A percentile compares a stretch with the other conserved stretches of the same genome.
phyloP scores from a whole-genome alignment of 1,140 invertebrate species.

The Chironomus tepperi region DNA sequence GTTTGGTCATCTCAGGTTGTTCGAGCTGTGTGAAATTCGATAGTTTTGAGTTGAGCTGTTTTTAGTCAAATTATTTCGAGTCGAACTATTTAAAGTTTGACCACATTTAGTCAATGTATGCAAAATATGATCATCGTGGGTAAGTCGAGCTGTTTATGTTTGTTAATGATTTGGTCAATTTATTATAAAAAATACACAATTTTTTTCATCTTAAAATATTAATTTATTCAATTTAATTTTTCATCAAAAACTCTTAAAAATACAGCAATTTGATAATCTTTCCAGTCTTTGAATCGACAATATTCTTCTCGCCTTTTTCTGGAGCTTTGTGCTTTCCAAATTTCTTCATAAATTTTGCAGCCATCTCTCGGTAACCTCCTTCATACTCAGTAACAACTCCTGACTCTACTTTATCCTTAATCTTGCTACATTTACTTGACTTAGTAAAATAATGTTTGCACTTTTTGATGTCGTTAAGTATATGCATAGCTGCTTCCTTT shows the following conservation, averaged over 20 bases:
- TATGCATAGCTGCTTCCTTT: background rate
- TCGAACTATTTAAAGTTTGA: too few relatives aligned
- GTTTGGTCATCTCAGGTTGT: too few relatives aligned
- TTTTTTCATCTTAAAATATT: too few relatives aligned
- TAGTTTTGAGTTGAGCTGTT: too few relatives aligned
- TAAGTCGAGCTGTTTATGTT: too few relatives aligned
- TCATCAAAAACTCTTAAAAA: background rate
- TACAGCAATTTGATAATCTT: background rate
- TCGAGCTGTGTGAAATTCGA: too few relatives aligned
- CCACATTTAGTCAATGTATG: too few relatives aligned
- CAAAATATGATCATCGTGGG: too few relatives aligned
- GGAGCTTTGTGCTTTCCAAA: background rate
- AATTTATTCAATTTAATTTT: too few relatives aligned
- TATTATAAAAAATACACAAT: too few relatives aligned
- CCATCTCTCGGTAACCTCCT: background rate
- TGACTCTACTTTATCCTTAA: background rate
- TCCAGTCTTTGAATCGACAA: background rate
- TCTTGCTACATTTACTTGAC: background rate
- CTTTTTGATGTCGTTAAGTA: background rate
- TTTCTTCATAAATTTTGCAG: background rate
- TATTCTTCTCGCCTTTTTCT: background rate
- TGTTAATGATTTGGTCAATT: too few relatives aligned
- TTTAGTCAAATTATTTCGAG: too few relatives aligned
- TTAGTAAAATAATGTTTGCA: background rate
- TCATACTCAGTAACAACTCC: background rate